A percentile compares a stretch with the other conserved stretches of the same genome.
Conservation (phyloP, 2,113 vertebrate genomes). For the Prochilodus magdalenae region DNA sequence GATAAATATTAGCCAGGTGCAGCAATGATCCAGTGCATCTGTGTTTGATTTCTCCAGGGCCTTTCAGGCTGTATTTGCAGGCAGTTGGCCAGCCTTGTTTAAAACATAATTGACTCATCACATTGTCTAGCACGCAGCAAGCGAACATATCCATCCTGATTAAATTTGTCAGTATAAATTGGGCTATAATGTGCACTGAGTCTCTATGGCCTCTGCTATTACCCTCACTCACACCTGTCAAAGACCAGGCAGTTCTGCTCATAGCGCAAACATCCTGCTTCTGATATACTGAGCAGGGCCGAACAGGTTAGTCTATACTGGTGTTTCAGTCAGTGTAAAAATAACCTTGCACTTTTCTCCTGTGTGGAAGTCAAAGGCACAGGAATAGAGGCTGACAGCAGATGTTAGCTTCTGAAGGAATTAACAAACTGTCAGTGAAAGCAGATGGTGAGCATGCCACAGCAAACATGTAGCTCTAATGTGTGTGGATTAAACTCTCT, state of each 20-base stretch:
- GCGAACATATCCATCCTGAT: constrained; percentile 63
- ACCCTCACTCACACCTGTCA: constrained; percentile 62
- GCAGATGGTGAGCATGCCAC: background rate
- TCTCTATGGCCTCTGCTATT: constrained; percentile 57
- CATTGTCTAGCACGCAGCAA: constrained; percentile 53
- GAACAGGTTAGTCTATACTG: background rate
- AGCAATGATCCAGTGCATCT: background rate
- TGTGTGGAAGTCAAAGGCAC: background rate
- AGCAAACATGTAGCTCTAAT: background rate
- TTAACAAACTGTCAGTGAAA: constrained; percentile 5
- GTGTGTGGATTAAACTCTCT: background rate
- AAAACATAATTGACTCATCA: constrained; percentile 69
- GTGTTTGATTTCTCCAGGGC: constrained; percentile 59
- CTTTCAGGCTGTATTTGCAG: constrained; percentile 51
- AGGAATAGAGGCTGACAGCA: background rate
- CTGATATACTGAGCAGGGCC: background rate
- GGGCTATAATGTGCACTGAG: constrained; percentile 63
- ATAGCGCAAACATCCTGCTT: background rate
- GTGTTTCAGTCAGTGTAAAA: background rate
- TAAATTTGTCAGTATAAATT: constrained; percentile 71
- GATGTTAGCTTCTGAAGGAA: background rate
- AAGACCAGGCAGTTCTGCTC: constrained; percentile 42
- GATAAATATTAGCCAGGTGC: constrained; percentile 6
- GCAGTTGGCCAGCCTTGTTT: constrained; percentile 51
- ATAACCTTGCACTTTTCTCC: constrained; percentile 1